These are phyloP conservation scores for Hippocampus mohnikei DNA, from an alignment of 2,113 vertebrate species.

Conservation along the genomic window DNA sequence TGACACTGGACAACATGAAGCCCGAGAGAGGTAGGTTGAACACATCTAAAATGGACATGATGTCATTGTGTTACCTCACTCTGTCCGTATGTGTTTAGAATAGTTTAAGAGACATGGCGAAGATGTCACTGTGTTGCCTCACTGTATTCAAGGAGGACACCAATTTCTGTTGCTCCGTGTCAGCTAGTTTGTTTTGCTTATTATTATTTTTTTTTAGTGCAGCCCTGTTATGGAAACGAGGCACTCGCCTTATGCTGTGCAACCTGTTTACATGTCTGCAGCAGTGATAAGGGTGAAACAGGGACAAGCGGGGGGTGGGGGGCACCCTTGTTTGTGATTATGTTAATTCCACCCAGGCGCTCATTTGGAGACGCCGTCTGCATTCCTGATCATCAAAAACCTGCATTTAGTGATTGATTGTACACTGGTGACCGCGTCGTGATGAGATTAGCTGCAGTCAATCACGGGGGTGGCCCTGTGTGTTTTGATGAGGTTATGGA, in stretches of 20 bases:
- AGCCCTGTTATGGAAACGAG: constrained; percentile 51
- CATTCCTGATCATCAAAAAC: constrained; percentile 6
- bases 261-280: constrained; percentile 62
- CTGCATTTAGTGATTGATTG: constrained; percentile 25
- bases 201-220: not conserved
- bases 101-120: constrained; percentile 49
- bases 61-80: constrained; percentile 26
- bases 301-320: constrained; percentile 21
- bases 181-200: constrained; percentile 19
- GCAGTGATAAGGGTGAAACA: constrained; percentile 36
- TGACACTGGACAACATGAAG: constrained; percentile 87
- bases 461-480: constrained; percentile 23
- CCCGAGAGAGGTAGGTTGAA: constrained; percentile 85
- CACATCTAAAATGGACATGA: constrained; percentile 11
- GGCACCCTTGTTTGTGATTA: constrained; percentile 43
- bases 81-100: not conserved
- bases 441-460: constrained; percentile 55
- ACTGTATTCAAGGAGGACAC: constrained; percentile 15
- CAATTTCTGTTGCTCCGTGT: constrained; percentile 26
- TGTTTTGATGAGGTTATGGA: constrained; percentile 50
- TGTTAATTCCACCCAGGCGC: constrained; percentile 22
- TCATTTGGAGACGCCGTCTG: constrained; percentile 25
- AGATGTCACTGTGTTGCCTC: constrained; percentile 31
- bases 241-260: constrained; percentile 51
- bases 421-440: constrained; percentile 27